These are phyloP conservation scores for Rhea americana DNA, from an alignment of 2,113 vertebrate species.

Conservation along the genomic window DNA sequence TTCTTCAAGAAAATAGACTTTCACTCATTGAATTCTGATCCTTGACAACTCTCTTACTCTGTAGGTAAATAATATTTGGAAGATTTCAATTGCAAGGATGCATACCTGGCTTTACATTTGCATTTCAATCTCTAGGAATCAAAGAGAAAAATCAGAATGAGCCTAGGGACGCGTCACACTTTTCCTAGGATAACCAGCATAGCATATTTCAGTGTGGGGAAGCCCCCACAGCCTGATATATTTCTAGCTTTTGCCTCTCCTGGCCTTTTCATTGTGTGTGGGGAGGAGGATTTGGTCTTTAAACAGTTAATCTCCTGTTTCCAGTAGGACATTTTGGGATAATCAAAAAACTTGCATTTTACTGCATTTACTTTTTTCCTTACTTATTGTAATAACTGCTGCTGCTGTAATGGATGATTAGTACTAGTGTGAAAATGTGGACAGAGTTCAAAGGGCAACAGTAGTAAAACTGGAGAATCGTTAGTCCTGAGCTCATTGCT, in stretches of 20 bases:
- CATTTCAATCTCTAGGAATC: background rate
- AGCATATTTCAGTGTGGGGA: background rate
- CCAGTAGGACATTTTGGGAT: background rate
- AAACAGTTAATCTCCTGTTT: background rate
- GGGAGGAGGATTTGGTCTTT: background rate
- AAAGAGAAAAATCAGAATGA: background rate
- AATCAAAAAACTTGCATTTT: background rate
- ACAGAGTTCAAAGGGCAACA: background rate
- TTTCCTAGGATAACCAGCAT: background rate
- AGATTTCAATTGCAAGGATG: background rate
- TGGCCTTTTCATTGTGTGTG: background rate
- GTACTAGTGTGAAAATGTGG: background rate
- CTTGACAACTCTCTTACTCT: background rate
- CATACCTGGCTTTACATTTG: background rate
- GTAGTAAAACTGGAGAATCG: background rate
- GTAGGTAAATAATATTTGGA: background rate
- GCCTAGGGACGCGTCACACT: background rate
- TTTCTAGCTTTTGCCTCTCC: background rate
- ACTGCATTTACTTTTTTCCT: background rate
- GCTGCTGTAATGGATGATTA: background rate
- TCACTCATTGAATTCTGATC: background rate
- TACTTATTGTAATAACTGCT: background rate
- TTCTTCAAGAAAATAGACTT: background rate
- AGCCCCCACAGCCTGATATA: background rate
- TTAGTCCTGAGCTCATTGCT: background rate